These are phyloP conservation scores for Heliopora coerulea DNA, from an alignment of 92 coral and sea anemone genomes.

Conservation along the genomic window DNA sequence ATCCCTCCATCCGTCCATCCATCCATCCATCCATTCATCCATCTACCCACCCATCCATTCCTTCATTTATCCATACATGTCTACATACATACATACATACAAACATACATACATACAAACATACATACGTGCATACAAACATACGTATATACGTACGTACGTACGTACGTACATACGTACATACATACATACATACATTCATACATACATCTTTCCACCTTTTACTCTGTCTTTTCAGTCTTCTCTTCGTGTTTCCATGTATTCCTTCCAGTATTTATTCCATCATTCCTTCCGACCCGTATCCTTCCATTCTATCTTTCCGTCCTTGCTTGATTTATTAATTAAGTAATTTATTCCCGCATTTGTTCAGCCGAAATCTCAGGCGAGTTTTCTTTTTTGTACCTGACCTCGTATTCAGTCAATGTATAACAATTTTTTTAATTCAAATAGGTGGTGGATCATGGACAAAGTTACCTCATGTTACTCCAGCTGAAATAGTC, in stretches of 20 bases:
- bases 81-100: background rate
- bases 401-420: too few relatives aligned
- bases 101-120: background rate
- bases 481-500: constrained; percentile 88
- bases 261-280: too few relatives aligned
- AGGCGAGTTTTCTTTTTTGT: too few relatives aligned
- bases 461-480: constrained; percentile 90
- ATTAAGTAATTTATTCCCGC: too few relatives aligned
- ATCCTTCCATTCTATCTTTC: background rate
- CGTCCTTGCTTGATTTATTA: too few relatives aligned
- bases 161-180: background rate
- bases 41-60: background rate
- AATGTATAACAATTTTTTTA: background rate
- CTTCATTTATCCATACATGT: background rate
- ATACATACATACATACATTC: background rate
- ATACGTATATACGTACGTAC: background rate
- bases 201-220: background rate
- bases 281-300: background rate
- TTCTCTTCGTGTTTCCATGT: background rate
- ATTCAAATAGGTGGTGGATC: constrained; percentile 73
- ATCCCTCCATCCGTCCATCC: constrained; percentile 14
- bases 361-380: too few relatives aligned
- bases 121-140: background rate
- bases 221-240: background rate
- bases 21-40: constrained; percentile 1